Percentiles rank a stretch among this genome's conserved stretches.
phyloP scores from a whole-genome alignment of 2,888 invertebrate species.

The Caenorhabditis sp. region DNA sequence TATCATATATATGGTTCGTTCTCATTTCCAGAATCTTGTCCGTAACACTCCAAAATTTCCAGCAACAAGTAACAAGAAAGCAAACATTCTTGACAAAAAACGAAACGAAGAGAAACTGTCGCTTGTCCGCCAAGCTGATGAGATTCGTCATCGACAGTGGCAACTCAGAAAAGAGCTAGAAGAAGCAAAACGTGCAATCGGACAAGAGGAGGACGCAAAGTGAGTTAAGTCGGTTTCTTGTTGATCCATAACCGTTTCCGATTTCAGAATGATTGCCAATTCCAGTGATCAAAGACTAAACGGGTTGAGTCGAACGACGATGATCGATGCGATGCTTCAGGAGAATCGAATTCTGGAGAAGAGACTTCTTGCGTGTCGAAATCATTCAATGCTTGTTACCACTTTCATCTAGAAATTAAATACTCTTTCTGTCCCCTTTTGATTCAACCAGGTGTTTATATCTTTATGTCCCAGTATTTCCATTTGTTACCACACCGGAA shows the following conservation, averaged over 20 bases:
- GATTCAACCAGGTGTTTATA: conserved; percentile 30
- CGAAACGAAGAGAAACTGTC: conserved; percentile 62
- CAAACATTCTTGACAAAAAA: conserved; percentile 50
- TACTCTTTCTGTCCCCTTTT: not conserved
- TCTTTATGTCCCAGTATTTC: conserved; percentile 41
- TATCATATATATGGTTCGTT: conserved; percentile 73
- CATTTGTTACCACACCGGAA: conserved; percentile 13
- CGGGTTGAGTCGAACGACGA: conserved; percentile 68
- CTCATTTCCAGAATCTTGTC: not conserved
- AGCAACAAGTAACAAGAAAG: conserved; percentile 43
- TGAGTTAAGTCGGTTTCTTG: conserved; percentile 36
- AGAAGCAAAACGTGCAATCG: conserved; percentile 85
- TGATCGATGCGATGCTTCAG: conserved; percentile 74
- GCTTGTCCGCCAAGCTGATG: conserved; percentile 65
- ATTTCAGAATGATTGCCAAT: conserved; percentile 57
- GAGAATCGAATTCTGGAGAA: conserved; percentile 86
- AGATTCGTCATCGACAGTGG: conserved; percentile 68
- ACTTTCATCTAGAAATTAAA: conserved; percentile 84
- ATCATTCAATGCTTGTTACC: conserved; percentile 86
- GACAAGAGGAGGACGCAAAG: conserved; percentile 71
- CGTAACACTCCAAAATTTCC: not conserved
- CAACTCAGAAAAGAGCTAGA: conserved; percentile 85
- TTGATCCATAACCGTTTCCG: not conserved
- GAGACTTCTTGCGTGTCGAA: conserved; percentile 86
- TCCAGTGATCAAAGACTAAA: conserved; percentile 57